Base-by-base conservation (phyloP, 2,888 invertebrate genomes). In the Hirtodrosophila confusa region DNA sequence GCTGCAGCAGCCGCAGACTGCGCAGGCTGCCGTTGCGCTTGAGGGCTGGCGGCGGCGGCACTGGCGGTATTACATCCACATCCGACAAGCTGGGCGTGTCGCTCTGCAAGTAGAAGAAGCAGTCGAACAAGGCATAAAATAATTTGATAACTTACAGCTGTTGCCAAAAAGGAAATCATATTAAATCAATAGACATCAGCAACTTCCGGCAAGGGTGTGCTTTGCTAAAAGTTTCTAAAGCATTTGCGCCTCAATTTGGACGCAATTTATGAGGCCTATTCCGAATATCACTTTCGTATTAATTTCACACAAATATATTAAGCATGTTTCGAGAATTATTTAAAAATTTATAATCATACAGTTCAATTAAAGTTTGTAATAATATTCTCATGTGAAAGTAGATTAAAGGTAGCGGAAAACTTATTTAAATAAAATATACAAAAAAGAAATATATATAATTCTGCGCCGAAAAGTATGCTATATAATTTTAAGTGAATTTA, bases 21-120 rank as follows among this genome's bases (percentile, higher is more conserved):
- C 89, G 90, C 80, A 89, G 74, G 76, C 90, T 89, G 69, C 89
- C 90, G 65, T 90, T 90, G 40, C 90, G 90, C 54, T 90, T 89
- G 65, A 89, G 85, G 44, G 88, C 51, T 10, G 91, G 90, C 54
- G 91, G 91, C 10, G 92, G 91, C 58, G 91, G 91, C 67, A 91
- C 90, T 45, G 91, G 91, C 68, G 91, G 92, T 82, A 91, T 90
- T 8, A 85, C 58, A 64, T 91, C 92, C 65, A 89, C 89, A 84
- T 91, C 91, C 73, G 89, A 89, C 68, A 88, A 80, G 61, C 90
- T 89, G 67, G 85, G 83, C 44, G 89, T 88, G 77, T 91, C 91
- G 60, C 86, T 89, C 90, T 91, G 78, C 23, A 79, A 55, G 40
- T 5, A 50, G 31, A 33, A 37, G 29, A 54, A 58, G 48, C 17